A percentile compares a stretch with the other conserved stretches of the same genome.
Evolutionary conservation across 2,797 vertebrate species (phyloP).

Genomic region (Tolypeutes matacus): DNA sequence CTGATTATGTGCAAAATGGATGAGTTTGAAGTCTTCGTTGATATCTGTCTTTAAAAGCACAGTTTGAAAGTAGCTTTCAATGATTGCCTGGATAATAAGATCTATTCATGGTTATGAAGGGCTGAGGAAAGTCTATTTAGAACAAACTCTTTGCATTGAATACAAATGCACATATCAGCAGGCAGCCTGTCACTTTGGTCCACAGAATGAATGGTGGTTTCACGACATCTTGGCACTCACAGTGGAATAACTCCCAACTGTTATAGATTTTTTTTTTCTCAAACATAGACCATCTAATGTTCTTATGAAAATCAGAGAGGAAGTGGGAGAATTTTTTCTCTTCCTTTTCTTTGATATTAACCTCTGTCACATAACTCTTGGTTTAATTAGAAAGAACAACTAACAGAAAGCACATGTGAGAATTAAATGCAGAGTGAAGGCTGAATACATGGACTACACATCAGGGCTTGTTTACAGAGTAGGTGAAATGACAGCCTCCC

Average conservation of each 20-base stretch:
- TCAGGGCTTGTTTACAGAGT: not conserved
- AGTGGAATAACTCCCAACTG: not conserved
- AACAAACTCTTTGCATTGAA: conserved; percentile 35
- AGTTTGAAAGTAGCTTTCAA: not conserved
- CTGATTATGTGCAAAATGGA: not conserved
- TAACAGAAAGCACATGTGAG: conserved; percentile 60
- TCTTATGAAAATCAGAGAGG: conserved; percentile 51
- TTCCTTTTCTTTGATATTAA: conserved; percentile 60
- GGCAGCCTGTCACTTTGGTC: not conserved
- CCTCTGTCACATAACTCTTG: not conserved
- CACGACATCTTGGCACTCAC: not conserved
- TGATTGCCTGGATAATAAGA: not conserved
- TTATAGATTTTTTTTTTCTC: not conserved
- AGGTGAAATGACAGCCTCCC: not conserved
- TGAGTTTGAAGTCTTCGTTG: not conserved
- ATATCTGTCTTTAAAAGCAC: not conserved
- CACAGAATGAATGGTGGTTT: conserved; percentile 5
- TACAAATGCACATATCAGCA: not conserved
- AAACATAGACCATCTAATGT: not conserved
- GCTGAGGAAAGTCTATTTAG: not conserved
- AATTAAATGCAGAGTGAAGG: not conserved
- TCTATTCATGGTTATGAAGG: not conserved
- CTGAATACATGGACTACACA: not conserved
- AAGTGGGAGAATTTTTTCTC: conserved; percentile 50
- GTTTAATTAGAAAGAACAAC: conserved; percentile 30